Evolutionary conservation across 1,140 invertebrate genomes (phyloP), one percentile per base, ranked within the genome.

Genomic region (Drosophila fuyamai): DNA sequence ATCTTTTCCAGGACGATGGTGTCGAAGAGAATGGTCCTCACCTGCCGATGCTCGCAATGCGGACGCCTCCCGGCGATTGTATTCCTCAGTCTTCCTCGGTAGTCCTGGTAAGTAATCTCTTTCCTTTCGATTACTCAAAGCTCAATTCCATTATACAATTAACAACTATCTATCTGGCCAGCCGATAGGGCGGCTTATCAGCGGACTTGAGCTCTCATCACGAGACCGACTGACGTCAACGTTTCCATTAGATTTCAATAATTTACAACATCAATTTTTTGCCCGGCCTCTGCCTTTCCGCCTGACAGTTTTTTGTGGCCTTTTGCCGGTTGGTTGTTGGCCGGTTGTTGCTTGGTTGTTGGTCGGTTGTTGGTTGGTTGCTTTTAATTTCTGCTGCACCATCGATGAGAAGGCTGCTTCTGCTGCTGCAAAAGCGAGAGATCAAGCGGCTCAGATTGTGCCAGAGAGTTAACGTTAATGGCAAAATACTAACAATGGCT

Each of bases 61-160:
- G 79, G 95, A 96, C 92, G 96, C 96, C 62, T 96, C 96, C 91
- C 94, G 96, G 93, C 95, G 96, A 92, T 95, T 97, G 76, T 97
- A 97, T 93, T 97, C 96, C 92, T 97, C 96, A 92, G 96, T 97
- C 93, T 97, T 97, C 94, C 95, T 97, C 93, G 96, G 96, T 93
- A 97, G 96, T 94, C 96, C 96, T 90, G 96, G 96, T 95, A 95
- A 97, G 92, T 92, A 48, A 56, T 23, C 10, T 16, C n/a, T n/a
- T 32, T 32, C 6, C 1, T 7, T 32, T 7, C 29, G 8, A 9
- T 5, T 18, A 38, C 29, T 51, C 43, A 23, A 16, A 57, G n/a
- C 12, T 18, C 18, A 18, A 68, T 14, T 8, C 32, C 8, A 6
- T 35, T 12, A 13, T 27, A 23, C 18, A 43, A 55, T n/a, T 76